Conservation (phyloP, 2,888 invertebrate genomes). For the Tinea pellionella region DNA sequence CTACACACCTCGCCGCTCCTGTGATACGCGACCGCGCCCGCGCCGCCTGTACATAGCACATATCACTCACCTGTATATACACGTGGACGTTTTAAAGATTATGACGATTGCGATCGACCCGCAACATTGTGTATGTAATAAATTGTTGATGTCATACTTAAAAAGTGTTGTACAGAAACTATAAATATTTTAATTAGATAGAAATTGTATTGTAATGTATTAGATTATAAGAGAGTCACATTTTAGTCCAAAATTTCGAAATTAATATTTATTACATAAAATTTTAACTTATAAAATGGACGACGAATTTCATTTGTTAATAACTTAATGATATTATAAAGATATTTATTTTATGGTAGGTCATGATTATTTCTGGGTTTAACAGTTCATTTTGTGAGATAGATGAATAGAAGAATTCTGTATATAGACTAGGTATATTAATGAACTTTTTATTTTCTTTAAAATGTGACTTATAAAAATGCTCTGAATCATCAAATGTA, state of each 20-base stretch:
- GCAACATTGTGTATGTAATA: constrained; percentile 36
- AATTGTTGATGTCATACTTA: constrained; percentile 48
- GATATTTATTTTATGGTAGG: background rate
- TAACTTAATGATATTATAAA: no score
- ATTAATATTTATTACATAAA: background rate
- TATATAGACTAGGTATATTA: background rate
- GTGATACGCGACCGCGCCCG: constrained; percentile 36
- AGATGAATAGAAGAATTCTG: background rate
- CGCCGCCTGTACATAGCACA: constrained; percentile 19
- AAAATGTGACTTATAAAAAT: background rate
- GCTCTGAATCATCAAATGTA: no score
- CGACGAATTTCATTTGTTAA: background rate
- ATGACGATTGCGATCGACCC: constrained; percentile 35
- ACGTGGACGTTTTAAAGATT: constrained; percentile 34
- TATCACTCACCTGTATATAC: constrained; percentile 39
- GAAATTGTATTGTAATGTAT: constrained; percentile 32
- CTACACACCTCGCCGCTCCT: constrained; percentile 46
- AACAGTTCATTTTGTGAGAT: background rate
- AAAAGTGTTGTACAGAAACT: constrained; percentile 60
- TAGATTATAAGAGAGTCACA: constrained; percentile 58
- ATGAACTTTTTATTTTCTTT: background rate
- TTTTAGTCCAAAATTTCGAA: constrained; percentile 37
- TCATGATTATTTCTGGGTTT: background rate
- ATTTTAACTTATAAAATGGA: background rate
- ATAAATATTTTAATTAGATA: constrained; percentile 40